Conservation (phyloP, 2,888 invertebrate species). For the Saturnia pavonia region DNA sequence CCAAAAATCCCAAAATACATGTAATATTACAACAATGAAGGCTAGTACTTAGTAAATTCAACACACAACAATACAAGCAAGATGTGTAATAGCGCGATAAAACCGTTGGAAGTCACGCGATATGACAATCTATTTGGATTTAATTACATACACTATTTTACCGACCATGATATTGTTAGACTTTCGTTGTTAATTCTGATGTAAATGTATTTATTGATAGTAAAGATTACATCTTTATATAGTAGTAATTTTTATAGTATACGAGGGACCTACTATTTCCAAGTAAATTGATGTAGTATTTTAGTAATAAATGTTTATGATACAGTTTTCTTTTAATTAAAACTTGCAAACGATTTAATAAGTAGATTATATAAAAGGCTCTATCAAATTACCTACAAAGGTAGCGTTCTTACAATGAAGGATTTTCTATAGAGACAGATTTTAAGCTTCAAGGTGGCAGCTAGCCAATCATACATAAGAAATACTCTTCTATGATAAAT, state of each 20-base stretch:
- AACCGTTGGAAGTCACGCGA: constrained; percentile 9
- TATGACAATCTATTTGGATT: constrained; percentile 13
- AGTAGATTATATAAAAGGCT: neutral
- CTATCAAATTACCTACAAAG: neutral
- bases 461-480: neutral
- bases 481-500: neutral
- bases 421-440: neutral
- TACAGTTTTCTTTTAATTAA: too few species aligned
- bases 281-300: neutral
- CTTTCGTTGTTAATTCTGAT: constrained; percentile 10
- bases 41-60: neutral
- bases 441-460: neutral
- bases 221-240: constrained; percentile 4
- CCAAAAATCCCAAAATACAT: neutral
- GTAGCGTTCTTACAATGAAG: neutral
- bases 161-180: neutral
- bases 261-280: neutral
- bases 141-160: constrained; percentile 6
- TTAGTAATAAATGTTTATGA: too few species aligned
- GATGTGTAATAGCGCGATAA: constrained; percentile 8
- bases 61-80: neutral
- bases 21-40: neutral
- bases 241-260: neutral
- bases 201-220: constrained; percentile 8
- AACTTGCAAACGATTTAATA: neutral